A percentile compares a stretch with the other conserved stretches of the same genome.
Evolutionary conservation across 2,113 vertebrate species (phyloP).

Genomic region (Cebus imitator): DNA sequence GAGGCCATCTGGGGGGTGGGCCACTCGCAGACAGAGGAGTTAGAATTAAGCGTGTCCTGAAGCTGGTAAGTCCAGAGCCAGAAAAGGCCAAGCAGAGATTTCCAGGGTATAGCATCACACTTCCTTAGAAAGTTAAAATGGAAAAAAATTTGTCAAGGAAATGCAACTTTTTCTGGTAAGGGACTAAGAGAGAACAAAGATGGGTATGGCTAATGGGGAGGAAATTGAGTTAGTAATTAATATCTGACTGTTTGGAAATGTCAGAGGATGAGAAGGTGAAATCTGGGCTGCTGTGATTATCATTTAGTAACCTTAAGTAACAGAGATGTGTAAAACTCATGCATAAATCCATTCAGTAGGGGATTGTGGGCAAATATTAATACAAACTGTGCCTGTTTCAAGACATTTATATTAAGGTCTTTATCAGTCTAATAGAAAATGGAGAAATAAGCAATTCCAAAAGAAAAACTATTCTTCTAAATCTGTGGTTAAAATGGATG

Average conservation of each 20-base stretch:
- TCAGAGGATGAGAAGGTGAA: too few relatives aligned
- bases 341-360: neutral
- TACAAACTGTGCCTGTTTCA: neutral
- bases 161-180: neutral
- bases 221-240: neutral
- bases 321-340: neutral
- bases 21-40: neutral
- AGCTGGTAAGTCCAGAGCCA: neutral
- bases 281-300: neutral
- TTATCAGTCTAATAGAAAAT: neutral
- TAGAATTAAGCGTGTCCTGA: neutral
- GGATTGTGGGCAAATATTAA: neutral
- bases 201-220: neutral
- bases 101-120: accelerated
- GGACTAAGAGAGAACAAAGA: neutral
- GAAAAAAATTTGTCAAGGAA: neutral
- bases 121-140: neutral
- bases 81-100: neutral
- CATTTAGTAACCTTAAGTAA: neutral
- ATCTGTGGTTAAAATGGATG: neutral
- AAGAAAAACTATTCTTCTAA: neutral
- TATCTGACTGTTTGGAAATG: accelerated
- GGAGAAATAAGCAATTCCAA: neutral
- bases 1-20: neutral
- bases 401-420: neutral